phyloP scores from a whole-genome alignment of 2,797 vertebrate species.

The Kryptopterus vitreolus region DNA sequence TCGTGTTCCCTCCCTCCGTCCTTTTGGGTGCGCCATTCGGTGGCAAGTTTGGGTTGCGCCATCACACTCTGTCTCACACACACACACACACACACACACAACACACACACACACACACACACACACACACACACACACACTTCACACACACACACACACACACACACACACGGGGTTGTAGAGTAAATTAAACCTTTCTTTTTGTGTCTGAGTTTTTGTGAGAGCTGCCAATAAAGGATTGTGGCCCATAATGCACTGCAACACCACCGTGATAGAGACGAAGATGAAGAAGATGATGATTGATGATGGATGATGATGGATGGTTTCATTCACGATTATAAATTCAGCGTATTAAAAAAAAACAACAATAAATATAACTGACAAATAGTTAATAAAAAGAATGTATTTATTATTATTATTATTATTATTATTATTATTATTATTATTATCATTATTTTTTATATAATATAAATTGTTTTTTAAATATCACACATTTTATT shows the following conservation, averaged over 20 bases:
- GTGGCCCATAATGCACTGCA: background rate
- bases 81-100: conserved; percentile 16
- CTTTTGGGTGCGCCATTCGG: no score
- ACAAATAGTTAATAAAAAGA: no score
- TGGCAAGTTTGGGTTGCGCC: background rate
- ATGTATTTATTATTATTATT: background rate
- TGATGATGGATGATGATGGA: background rate
- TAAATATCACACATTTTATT: no score
- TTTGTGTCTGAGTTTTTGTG: conserved; percentile 15
- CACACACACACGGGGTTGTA: background rate
- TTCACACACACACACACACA: background rate
- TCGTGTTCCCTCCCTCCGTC: conserved; percentile 2
- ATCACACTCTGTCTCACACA: background rate
- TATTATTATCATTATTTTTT: background rate
- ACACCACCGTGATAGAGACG: background rate
- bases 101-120: conserved; percentile 18
- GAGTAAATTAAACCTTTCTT: conserved; percentile 3
- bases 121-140: conserved; percentile 13
- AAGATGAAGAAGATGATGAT: background rate
- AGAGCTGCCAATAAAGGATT: background rate
- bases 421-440: conserved; percentile 1
- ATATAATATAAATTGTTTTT: background rate
- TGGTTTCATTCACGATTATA: background rate
- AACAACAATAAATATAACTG: background rate
- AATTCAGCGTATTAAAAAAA: background rate